Percentiles rank a stretch among this genome's conserved stretches.
Conservation (phyloP, 2,113 vertebrate species). For the Rhinopithecus roxellana region DNA sequence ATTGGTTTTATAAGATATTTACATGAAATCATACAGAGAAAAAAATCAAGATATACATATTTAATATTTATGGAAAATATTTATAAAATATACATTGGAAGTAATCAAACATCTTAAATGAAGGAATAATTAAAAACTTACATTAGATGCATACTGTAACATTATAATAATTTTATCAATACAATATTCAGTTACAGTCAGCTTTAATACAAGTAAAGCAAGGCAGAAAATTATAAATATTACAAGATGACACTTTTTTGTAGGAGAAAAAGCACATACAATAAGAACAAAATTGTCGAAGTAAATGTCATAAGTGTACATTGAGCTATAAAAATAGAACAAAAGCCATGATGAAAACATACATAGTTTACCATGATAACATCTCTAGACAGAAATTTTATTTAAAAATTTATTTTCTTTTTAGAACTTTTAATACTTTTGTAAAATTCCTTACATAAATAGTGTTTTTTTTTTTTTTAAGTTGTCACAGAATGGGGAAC, state of each 20-base stretch:
- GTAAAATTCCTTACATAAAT: neutral
- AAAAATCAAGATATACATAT: neutral
- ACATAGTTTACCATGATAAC: neutral
- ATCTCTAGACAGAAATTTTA: neutral
- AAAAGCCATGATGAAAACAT: neutral
- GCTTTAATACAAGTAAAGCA: neutral
- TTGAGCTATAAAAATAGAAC: neutral
- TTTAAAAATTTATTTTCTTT: neutral
- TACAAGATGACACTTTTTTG: neutral
- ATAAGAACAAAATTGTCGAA: too few relatives aligned
- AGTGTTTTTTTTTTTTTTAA: neutral
- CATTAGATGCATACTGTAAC: fast-evolving
- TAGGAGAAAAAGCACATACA: neutral
- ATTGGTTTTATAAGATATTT: neutral
- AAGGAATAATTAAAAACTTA: neutral
- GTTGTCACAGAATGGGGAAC: neutral
- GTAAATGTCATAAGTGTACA: neutral
- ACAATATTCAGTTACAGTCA: neutral
- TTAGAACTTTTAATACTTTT: neutral
- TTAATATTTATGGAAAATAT: neutral
- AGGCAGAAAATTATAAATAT: neutral
- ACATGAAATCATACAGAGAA: neutral
- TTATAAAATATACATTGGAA: neutral
- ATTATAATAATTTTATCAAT: neutral
- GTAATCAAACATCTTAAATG: neutral